Conservation (phyloP, 2,888 invertebrate genomes). For the Meandrusa payeni region DNA sequence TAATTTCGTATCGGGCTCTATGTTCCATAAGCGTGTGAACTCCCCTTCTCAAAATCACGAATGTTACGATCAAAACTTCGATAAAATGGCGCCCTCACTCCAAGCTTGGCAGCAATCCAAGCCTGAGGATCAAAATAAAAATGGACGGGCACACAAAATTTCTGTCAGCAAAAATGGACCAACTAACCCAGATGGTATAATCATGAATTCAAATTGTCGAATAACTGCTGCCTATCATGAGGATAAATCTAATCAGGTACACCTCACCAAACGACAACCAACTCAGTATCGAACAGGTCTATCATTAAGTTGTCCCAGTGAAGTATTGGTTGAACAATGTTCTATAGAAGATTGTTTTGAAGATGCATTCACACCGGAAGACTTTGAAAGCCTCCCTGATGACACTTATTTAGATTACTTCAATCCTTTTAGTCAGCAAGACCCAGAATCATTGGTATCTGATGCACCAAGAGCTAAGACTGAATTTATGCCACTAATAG, state of each 20-base stretch:
- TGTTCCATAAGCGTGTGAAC: conserved; percentile 51
- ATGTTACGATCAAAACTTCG: conserved; percentile 41
- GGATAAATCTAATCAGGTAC: conserved; percentile 56
- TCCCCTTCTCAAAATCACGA: conserved; percentile 48
- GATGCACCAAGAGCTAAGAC: conserved; percentile 47
- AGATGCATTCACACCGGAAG: conserved; percentile 61
- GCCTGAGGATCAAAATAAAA: conserved; percentile 55
- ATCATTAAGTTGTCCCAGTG: conserved; percentile 41
- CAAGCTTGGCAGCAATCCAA: conserved; percentile 56
- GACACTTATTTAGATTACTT: conserved; percentile 45
- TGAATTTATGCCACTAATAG: conserved; percentile 34
- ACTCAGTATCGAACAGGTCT: conserved; percentile 30
- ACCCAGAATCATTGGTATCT: conserved; percentile 39
- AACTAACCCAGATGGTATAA: conserved; percentile 39
- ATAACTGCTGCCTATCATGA: conserved; percentile 56
- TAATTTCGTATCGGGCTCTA: conserved; percentile 52
- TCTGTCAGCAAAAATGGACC: conserved; percentile 34
- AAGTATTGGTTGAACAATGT: conserved; percentile 50
- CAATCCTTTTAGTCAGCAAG: conserved; percentile 43
- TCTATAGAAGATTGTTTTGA: conserved; percentile 57
- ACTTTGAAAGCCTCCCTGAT: conserved; percentile 47
- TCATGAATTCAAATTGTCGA: conserved; percentile 51
- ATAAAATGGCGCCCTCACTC: conserved; percentile 39
- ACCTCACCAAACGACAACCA: conserved; percentile 39
- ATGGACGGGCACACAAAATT: conserved; percentile 44